A percentile compares a stretch with the other conserved stretches of the same genome.
These are phyloP conservation scores for Ylistrum balloti DNA, from an alignment of 1,140 invertebrate genomes.

Conservation along the genomic window DNA sequence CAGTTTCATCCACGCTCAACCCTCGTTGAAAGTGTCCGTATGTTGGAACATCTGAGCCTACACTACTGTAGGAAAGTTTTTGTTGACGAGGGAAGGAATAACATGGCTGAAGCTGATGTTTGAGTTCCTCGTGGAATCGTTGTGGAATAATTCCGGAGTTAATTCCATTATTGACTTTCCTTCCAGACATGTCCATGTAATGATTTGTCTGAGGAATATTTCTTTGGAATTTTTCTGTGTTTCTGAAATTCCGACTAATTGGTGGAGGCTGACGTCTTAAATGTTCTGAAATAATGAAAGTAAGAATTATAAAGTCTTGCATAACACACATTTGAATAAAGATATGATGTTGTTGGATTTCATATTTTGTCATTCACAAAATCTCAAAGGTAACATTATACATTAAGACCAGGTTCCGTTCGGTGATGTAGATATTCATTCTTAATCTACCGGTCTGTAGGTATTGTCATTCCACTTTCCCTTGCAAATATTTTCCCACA, in stretches of 20 bases:
- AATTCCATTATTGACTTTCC: neutral
- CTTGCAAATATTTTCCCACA: too few relatives aligned
- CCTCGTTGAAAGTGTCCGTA: constrained; percentile 58
- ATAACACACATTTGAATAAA: neutral
- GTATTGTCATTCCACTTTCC: too few relatives aligned
- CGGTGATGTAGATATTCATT: too few relatives aligned
- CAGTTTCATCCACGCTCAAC: constrained; percentile 65
- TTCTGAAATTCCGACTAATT: constrained; percentile 18
- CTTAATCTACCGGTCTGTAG: too few relatives aligned
- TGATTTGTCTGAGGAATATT: neutral
- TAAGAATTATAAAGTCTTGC: neutral
- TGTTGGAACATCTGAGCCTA: constrained; percentile 49
- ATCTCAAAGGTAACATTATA: too few relatives aligned
- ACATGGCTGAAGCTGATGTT: neutral
- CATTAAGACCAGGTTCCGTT: too few relatives aligned
- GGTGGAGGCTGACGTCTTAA: neutral
- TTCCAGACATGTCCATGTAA: constrained; percentile 24
- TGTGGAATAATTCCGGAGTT: neutral
- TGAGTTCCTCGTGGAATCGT: constrained; percentile 18
- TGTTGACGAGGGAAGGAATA: constrained; percentile 32
- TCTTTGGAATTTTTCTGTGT: constrained; percentile 4
- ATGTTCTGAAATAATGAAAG: neutral
- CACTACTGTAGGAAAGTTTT: constrained; percentile 43
- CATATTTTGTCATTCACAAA: too few relatives aligned
- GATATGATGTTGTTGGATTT: too few relatives aligned